phyloP scores from a whole-genome alignment of 2,888 invertebrate genomes.

The Drosophila subquinaria region DNA sequence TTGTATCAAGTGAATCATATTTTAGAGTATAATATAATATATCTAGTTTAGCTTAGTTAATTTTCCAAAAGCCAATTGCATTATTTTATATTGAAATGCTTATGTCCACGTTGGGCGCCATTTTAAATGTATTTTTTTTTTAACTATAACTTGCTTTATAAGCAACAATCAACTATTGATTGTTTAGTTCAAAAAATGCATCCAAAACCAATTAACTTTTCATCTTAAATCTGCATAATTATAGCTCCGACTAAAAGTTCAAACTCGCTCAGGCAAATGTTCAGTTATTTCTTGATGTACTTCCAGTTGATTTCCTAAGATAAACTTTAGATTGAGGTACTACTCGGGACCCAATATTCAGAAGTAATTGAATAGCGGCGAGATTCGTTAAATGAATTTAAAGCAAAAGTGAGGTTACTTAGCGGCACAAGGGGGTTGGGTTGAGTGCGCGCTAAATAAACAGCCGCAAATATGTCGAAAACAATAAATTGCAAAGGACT shows the following conservation, averaged over 20 bases:
- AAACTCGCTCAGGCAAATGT: background rate
- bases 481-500: constrained; percentile 70
- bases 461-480: constrained; percentile 74
- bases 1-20: background rate
- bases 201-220: background rate
- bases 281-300: background rate
- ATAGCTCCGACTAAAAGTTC: background rate
- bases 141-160: background rate
- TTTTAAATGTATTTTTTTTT: background rate
- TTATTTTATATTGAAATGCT: background rate
- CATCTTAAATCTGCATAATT: background rate
- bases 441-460: constrained; percentile 59
- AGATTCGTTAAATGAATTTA: constrained; percentile 25
- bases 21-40: background rate
- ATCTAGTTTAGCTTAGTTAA: background rate
- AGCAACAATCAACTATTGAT: background rate
- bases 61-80: background rate
- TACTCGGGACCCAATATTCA: background rate
- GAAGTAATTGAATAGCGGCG: background rate
- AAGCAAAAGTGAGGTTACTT: constrained; percentile 34
- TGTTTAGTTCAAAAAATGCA: background rate
- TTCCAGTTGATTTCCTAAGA: background rate
- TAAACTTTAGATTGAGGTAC: background rate
- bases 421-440: constrained; percentile 25
- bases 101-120: too few relatives aligned